A percentile compares a stretch with the other conserved stretches of the same genome.
These are phyloP conservation scores for Timema cristinae DNA, from an alignment of 2,888 invertebrate genomes.

Conservation along the genomic window DNA sequence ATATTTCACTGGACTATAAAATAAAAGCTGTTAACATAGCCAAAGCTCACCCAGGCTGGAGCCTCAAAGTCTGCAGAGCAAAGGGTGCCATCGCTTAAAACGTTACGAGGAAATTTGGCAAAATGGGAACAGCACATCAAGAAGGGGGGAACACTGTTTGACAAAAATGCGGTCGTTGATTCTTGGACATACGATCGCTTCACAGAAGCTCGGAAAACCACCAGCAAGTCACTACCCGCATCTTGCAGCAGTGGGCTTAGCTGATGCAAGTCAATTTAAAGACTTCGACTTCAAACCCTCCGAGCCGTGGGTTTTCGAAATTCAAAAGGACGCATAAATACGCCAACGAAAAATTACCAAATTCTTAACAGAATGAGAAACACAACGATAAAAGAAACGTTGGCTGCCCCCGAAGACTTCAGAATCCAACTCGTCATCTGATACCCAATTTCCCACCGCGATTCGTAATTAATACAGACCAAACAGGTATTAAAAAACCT, in stretches of 20 bases:
- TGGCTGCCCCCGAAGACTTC: too few relatives aligned
- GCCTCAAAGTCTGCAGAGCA: constrained; percentile 27
- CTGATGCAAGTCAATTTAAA: constrained; percentile 30
- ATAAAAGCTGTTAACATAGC: constrained; percentile 24
- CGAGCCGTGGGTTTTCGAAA: constrained; percentile 14
- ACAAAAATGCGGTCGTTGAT: constrained; percentile 31
- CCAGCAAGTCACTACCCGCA: constrained; percentile 31
- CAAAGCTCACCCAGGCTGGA: constrained; percentile 29
- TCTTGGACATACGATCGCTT: constrained; percentile 32
- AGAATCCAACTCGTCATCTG: too few relatives aligned
- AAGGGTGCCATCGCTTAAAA: constrained; percentile 11
- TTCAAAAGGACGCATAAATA: constrained; percentile 28
- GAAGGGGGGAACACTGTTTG: constrained; percentile 30
- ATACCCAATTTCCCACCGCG: too few relatives aligned
- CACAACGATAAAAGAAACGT: too few relatives aligned
- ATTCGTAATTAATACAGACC: too few relatives aligned
- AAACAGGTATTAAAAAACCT: too few relatives aligned
- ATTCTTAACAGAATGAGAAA: constrained; percentile 17
- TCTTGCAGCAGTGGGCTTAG: constrained; percentile 33
- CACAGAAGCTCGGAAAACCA: constrained; percentile 29
- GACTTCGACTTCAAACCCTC: constrained; percentile 31
- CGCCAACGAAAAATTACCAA: constrained; percentile 28
- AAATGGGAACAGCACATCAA: constrained; percentile 24
- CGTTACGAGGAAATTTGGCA: constrained; percentile 16
- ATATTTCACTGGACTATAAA: constrained; percentile 23